Percentiles rank a stretch among this genome's conserved stretches.
Evolutionary conservation across 2,113 vertebrate genomes (phyloP).

Genomic region (Symphodus melops): DNA sequence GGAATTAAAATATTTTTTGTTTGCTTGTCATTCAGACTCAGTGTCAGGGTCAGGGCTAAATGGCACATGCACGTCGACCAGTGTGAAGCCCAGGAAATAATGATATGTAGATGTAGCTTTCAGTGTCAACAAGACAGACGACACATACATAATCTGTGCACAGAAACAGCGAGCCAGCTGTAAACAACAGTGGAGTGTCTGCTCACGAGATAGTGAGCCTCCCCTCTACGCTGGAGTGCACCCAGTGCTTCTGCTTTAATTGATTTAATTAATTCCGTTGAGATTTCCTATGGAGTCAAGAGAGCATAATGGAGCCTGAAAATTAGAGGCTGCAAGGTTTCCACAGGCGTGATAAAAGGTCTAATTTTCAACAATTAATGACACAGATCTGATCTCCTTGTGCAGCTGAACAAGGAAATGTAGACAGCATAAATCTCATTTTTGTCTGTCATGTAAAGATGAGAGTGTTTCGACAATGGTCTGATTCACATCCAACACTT

Average conservation of each 20-base stretch:
- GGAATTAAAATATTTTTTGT: conserved; percentile 26
- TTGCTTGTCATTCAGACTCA: conserved; percentile 22
- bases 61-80: conserved; percentile 9
- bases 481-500: no score
- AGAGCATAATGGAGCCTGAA: conserved; percentile 63
- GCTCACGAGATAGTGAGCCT: conserved; percentile 34
- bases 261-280: conserved; percentile 73
- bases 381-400: conserved; percentile 48
- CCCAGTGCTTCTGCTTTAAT: conserved; percentile 62
- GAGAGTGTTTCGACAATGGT: neutral
- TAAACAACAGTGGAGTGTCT: conserved; percentile 56
- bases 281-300: conserved; percentile 69
- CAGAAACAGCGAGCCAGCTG: conserved; percentile 46
- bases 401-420: conserved; percentile 29
- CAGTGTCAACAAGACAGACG: conserved; percentile 15
- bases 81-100: conserved; percentile 4
- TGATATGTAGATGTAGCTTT: conserved; percentile 21
- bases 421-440: neutral
- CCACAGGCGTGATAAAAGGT: conserved; percentile 55
- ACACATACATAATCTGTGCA: conserved; percentile 35
- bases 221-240: conserved; percentile 47
- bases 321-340: conserved; percentile 61
- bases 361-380: conserved; percentile 66
- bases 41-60: conserved; percentile 17
- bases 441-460: conserved; percentile 16